phyloP scores from a whole-genome alignment of 2,797 vertebrate species.

The Acipenser ruthenus region DNA sequence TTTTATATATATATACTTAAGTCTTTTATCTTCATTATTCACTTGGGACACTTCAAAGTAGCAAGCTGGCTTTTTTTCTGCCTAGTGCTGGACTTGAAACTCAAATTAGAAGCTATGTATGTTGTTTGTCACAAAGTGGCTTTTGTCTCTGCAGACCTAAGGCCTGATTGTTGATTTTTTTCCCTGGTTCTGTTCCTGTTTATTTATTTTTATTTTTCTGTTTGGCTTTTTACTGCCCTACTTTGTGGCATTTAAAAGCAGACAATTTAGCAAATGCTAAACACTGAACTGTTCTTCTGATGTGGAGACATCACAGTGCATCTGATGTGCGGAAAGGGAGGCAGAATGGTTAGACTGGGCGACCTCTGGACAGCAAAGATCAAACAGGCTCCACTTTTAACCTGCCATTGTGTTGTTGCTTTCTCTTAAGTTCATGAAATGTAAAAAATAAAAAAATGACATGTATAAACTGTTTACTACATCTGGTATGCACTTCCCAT shows the following conservation, averaged over 20 bases:
- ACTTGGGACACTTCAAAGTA: slow-evolving; percentile 89
- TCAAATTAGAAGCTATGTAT: slow-evolving; percentile 84
- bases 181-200: slow-evolving; percentile 59
- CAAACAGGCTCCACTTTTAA: slow-evolving; percentile 52
- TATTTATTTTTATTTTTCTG: slow-evolving; percentile 67
- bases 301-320: slow-evolving; percentile 57
- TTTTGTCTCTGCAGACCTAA: slow-evolving; percentile 73
- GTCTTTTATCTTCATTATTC: slow-evolving; percentile 96
- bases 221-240: slow-evolving; percentile 73
- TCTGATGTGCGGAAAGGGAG: slow-evolving; percentile 50
- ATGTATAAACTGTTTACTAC: slow-evolving; percentile 45
- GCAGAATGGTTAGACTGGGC: slow-evolving; percentile 42
- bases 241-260: slow-evolving; percentile 83
- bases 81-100: slow-evolving; percentile 82
- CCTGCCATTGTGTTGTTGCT: slow-evolving; percentile 54
- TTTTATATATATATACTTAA: slow-evolving; percentile 60
- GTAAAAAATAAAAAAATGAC: slow-evolving; percentile 40
- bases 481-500: slow-evolving; percentile 45
- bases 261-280: slow-evolving; percentile 67
- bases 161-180: slow-evolving; percentile 56
- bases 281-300: slow-evolving; percentile 52
- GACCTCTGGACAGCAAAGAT: slow-evolving; percentile 50
- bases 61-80: slow-evolving; percentile 85
- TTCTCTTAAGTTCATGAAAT: slow-evolving; percentile 43
- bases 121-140: slow-evolving; percentile 86